A percentile compares a stretch with the other conserved stretches of the same genome.
These are phyloP conservation scores for Myrmecophaga tridactyla DNA, from an alignment of 2,113 vertebrate species.

Conservation along the genomic window DNA sequence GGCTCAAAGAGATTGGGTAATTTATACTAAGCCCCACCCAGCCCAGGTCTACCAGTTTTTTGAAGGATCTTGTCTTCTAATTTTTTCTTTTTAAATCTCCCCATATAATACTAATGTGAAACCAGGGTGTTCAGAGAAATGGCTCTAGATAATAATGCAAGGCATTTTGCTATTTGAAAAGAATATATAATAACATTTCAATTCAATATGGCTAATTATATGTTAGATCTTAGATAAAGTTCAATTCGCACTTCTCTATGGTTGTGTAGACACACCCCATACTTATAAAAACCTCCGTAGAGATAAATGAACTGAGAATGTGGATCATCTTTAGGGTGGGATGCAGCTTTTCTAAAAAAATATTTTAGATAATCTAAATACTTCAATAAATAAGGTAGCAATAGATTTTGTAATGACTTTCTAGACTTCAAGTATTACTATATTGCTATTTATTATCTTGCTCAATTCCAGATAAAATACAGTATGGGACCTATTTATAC, in stretches of 20 bases:
- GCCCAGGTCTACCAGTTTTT: not conserved
- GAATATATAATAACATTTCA: not conserved
- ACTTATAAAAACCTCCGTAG: not conserved
- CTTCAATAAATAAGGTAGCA: not conserved
- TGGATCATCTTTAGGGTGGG: not conserved
- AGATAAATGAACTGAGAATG: not conserved
- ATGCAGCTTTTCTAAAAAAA: not conserved
- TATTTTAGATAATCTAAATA: not conserved
- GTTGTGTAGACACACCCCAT: not conserved
- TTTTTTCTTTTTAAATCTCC: not conserved
- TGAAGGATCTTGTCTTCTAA: not conserved
- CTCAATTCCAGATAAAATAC: not conserved
- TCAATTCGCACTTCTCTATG: not conserved
- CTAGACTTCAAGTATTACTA: not conserved
- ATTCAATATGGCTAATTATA: not conserved
- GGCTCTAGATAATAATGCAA: conserved; percentile 30
- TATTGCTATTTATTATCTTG: not conserved
- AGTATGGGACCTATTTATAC: not conserved
- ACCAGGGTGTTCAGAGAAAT: not conserved
- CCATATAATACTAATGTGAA: not conserved
- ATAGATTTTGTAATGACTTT: not conserved
- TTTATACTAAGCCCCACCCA: not conserved
- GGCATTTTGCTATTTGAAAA: not conserved
- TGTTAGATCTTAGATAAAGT: not conserved
- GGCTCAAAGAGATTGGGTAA: not conserved